phyloP scores from a whole-genome alignment of 2,888 invertebrate genomes.

The Abrostola tripartita region DNA sequence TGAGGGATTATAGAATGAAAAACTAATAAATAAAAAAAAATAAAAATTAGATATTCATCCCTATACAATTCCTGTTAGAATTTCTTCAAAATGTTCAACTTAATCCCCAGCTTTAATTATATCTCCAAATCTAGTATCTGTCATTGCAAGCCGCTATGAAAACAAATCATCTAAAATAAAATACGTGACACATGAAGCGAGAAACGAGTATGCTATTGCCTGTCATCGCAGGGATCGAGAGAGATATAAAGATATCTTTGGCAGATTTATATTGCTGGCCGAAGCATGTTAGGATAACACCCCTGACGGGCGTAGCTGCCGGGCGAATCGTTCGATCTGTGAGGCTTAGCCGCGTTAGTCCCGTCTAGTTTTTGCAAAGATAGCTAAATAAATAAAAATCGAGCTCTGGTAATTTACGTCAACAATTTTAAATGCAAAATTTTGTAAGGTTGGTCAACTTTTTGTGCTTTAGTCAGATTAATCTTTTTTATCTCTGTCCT shows the following conservation, averaged over 20 bases:
- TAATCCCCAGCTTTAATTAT: background rate
- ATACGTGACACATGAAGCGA: constrained; percentile 16
- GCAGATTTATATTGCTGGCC: constrained; percentile 1
- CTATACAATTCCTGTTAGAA: background rate
- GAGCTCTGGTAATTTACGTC: no score
- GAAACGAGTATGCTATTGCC: constrained; percentile 21
- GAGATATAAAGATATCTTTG: background rate
- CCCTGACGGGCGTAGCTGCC: background rate
- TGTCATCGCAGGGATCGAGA: constrained; percentile 30
- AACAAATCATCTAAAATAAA: constrained; percentile 16
- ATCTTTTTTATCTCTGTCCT: no score
- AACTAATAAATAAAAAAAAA: no score
- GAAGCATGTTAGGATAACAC: background rate
- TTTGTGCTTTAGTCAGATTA: no score
- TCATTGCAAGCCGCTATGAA: constrained; percentile 18
- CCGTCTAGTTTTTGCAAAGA: background rate
- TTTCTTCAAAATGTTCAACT: background rate
- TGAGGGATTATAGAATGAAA: no score
- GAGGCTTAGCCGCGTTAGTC: background rate
- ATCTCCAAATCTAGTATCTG: constrained; percentile 3
- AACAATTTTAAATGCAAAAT: no score
- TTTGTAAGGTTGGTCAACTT: no score
- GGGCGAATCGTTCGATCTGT: background rate
- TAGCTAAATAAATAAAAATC: no score
- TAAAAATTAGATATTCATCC: no score